Evolutionary conservation across 2,888 invertebrate species (phyloP).

Genomic region (Cryptocheilus praepositus): DNA sequence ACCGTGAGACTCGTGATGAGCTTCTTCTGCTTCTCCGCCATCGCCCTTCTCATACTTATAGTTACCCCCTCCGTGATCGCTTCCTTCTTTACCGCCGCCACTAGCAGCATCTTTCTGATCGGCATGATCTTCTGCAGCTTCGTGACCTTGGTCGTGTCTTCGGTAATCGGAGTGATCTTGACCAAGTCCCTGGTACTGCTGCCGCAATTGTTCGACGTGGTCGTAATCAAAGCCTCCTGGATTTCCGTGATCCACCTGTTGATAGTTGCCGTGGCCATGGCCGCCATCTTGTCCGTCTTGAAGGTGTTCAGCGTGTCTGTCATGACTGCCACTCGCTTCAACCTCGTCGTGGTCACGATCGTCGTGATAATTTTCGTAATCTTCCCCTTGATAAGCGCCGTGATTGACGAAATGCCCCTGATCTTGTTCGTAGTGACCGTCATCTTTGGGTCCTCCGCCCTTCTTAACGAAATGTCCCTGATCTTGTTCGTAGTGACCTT

Average conservation of each 20-base stretch:
- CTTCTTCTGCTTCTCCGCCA: conserved; percentile 63
- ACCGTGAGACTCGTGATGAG: conserved; percentile 64
- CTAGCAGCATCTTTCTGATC: too few species aligned
- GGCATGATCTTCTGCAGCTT: neutral
- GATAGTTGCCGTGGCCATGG: neutral
- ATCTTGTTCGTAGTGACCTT: too few species aligned
- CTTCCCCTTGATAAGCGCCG: too few species aligned
- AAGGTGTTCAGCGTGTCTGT: too few species aligned
- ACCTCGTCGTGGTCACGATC: too few species aligned
- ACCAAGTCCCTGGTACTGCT: neutral
- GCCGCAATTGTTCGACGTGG: conserved; percentile 7
- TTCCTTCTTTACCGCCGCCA: neutral
- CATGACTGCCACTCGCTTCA: too few species aligned
- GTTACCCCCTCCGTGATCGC: conserved; percentile 24
- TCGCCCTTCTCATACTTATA: conserved; percentile 62
- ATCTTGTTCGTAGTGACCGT: too few species aligned
- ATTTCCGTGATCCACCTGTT: neutral
- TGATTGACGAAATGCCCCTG: too few species aligned
- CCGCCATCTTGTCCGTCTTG: neutral
- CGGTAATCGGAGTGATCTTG: conserved; percentile 17
- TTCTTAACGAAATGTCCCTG: too few species aligned
- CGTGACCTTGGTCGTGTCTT: conserved; percentile 33
- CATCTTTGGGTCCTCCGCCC: too few species aligned
- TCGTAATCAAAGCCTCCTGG: neutral
- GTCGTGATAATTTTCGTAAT: too few species aligned